Base-by-base conservation (phyloP, 2,888 invertebrate genomes). In the Drosophila prostipennis region DNA sequence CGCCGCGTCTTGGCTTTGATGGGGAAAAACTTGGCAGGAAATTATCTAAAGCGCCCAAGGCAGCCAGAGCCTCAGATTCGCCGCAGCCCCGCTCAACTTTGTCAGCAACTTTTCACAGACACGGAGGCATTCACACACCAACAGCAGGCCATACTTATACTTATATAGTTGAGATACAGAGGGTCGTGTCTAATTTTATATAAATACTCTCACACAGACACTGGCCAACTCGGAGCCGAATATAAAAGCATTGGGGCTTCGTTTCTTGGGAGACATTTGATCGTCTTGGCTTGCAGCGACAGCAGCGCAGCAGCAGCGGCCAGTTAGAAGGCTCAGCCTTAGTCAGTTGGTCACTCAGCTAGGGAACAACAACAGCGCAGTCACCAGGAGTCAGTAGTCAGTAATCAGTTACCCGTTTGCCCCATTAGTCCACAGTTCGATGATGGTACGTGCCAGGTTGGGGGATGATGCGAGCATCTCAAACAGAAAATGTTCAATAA, bases 191-290 rank as follows among this genome's bases (percentile, higher is more conserved):
- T 72, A 68, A 72, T 72, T 74, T 72, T 72, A 72, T 69, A 72
- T 74, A 72, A 67, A 78, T 57, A 80, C 68, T 80, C 49, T 46
- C 63, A 65, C 65, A 73, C 68, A 74, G 26, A 43, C 53, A 55
- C 58, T 59, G 46, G 46, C 39, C 37, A 40, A 39, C 14, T 53
- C 54, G 74, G 53, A 76, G 76, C 77, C 80, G 78, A 79, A 87
- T 90, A 91, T 90, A 90, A 91, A 91, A 91, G 89, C 84, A 85
- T 78, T 83, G 86, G 87, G 74, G 82, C 77, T 78, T 76, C 84
- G 81, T 87, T 90, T 88, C 91, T 91, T 91, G 84, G 79, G 90
- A 91, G 91, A 91, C 90, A 91, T 90, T 91, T 86, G 71, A 84
- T 79, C 78, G 89, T 88, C 88, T 88, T 86, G 78, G 76, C 74